Conservation (phyloP, 2,797 vertebrate genomes). For the Podarcis lilfordi region DNA sequence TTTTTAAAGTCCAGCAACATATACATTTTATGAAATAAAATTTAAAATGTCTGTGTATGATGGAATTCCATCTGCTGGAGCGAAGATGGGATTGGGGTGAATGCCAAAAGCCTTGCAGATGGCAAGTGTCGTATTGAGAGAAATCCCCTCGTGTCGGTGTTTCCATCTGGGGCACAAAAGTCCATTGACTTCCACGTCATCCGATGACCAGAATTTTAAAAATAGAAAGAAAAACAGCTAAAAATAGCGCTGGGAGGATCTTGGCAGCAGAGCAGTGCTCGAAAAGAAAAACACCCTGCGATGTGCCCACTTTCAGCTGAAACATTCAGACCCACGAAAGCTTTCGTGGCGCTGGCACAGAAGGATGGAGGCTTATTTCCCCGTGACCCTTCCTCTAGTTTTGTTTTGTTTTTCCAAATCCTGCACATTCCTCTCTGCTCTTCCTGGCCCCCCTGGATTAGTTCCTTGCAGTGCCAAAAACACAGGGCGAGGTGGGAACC, state of each 20-base stretch:
- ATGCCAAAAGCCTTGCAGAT: neutral
- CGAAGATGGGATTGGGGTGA: no score
- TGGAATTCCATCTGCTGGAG: neutral
- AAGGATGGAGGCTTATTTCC: neutral
- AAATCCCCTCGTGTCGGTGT: neutral
- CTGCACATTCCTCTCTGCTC: neutral
- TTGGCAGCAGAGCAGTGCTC: neutral
- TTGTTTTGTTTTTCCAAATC: no score
- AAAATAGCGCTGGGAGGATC: neutral
- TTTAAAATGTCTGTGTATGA: no score
- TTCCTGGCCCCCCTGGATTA: neutral
- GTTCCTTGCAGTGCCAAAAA: neutral
- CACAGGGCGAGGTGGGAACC: no score
- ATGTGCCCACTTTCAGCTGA: neutral
- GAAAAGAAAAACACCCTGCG: neutral
- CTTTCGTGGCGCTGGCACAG: neutral
- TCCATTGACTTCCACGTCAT: neutral
- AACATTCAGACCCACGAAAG: neutral
- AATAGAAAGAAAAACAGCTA: constrained; percentile 8
- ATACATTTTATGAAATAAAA: no score
- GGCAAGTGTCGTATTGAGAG: no score
- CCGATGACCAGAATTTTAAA: neutral
- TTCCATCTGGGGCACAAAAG: neutral
- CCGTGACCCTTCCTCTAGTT: neutral
- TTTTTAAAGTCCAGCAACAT: no score